phyloP scores from a whole-genome alignment of 2,888 invertebrate genomes.

The Artemia sinica region DNA sequence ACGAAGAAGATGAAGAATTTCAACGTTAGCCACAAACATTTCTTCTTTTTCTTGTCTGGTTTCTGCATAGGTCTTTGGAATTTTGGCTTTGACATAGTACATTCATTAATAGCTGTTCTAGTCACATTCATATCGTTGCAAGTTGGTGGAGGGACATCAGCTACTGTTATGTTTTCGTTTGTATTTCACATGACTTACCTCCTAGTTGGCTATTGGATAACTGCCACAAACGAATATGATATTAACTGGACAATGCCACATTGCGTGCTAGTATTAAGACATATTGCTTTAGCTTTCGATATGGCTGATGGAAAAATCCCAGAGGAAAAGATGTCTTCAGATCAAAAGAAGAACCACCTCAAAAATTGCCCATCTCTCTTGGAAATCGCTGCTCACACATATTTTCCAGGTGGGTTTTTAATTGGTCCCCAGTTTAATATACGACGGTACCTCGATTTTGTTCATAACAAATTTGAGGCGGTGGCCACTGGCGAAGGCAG shows the following conservation, averaged over 20 bases:
- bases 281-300: constrained; percentile 67
- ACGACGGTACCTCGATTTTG: constrained; percentile 57
- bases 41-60: constrained; percentile 54
- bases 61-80: constrained; percentile 61
- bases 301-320: constrained; percentile 54
- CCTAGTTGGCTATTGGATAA: constrained; percentile 51
- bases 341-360: constrained; percentile 54
- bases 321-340: constrained; percentile 43
- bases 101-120: constrained; percentile 52
- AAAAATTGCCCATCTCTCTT: constrained; percentile 47
- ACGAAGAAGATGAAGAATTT: neutral
- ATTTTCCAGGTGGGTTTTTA: constrained; percentile 75
- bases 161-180: constrained; percentile 52
- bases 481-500: neutral
- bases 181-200: constrained; percentile 64
- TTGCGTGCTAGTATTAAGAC: constrained; percentile 71
- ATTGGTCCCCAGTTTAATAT: constrained; percentile 88
- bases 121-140: constrained; percentile 50
- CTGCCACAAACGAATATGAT: constrained; percentile 69
- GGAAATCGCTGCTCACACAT: constrained; percentile 61
- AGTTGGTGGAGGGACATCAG: constrained; percentile 44
- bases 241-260: constrained; percentile 97
- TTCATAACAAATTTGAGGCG: constrained; percentile 35
- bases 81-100: constrained; percentile 57
- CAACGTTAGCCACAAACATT: constrained; percentile 38